A percentile compares a stretch with the other conserved stretches of the same genome.
Conservation (phyloP, 2,888 invertebrate genomes). For the Nephrotoma guestfalica region DNA sequence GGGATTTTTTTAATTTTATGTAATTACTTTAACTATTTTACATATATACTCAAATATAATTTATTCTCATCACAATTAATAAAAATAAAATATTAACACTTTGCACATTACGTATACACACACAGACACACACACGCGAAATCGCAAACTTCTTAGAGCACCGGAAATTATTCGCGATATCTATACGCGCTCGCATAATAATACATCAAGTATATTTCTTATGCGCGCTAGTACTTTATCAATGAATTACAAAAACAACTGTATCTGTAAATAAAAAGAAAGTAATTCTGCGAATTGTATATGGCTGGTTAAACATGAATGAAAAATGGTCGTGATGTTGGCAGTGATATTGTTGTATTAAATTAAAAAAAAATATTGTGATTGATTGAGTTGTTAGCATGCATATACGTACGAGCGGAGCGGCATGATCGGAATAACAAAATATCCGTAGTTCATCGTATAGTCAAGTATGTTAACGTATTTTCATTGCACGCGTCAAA, state of each 20-base stretch:
- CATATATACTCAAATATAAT: not conserved
- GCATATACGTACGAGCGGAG: not conserved
- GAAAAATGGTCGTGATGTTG: not conserved
- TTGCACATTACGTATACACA: not conserved
- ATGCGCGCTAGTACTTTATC: not conserved
- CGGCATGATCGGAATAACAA: no score
- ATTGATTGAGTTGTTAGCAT: not conserved
- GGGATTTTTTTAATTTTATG: not conserved
- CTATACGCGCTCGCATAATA: not conserved
- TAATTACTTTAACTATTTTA: not conserved
- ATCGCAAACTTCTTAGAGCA: not conserved
- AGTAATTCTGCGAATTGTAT: not conserved
- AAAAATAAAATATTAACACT: not conserved
- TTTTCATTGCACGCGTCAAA: no score
- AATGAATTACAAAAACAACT: not conserved
- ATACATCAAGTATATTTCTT: not conserved
- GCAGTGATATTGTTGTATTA: not conserved
- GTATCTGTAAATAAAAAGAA: not conserved
- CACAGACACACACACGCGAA: not conserved
- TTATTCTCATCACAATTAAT: not conserved
- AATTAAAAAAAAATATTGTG: not conserved
- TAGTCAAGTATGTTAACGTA: no score
- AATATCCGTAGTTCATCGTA: no score
- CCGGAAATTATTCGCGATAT: not conserved
- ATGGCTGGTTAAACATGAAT: not conserved